These are phyloP conservation scores for Ctenochaetus hawaiiensis DNA, from an alignment of 2,797 vertebrate species.

Conservation along the genomic window DNA sequence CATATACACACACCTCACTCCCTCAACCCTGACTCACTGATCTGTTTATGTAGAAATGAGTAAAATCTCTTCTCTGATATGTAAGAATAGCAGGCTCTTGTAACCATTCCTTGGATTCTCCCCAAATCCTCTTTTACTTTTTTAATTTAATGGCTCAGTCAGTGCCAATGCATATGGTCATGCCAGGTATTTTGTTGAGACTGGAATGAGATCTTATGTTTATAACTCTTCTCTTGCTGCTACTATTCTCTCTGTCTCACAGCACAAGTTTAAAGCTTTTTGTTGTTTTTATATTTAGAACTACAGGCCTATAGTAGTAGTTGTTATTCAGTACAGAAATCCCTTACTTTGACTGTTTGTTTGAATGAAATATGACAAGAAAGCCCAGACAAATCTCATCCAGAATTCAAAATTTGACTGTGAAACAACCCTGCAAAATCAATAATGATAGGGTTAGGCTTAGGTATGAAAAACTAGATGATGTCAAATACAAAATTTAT, in stretches of 20 bases:
- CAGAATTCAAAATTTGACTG: not conserved
- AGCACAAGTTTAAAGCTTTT: conserved; percentile 27
- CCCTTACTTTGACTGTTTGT: conserved; percentile 4
- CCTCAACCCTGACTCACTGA: conserved; percentile 35
- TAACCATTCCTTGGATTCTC: conserved; percentile 59
- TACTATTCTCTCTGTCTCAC: conserved; percentile 23
- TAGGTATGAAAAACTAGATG: not conserved
- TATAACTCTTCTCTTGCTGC: conserved; percentile 61
- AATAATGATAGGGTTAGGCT: not conserved
- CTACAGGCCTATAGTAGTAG: conserved; percentile 17
- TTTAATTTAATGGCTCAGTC: conserved; percentile 62
- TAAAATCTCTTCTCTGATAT: conserved; percentile 65
- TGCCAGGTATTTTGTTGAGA: conserved; percentile 78
- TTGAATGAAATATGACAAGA: not conserved
- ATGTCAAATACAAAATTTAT: not conserved
- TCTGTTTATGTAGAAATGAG: conserved; percentile 75
- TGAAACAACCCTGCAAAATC: not conserved
- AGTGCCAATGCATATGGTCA: conserved; percentile 56
- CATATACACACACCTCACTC: conserved; percentile 12
- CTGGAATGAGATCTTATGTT: conserved; percentile 77
- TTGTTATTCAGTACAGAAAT: conserved; percentile 29
- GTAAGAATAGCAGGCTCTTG: conserved; percentile 53
- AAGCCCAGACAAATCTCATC: not conserved
- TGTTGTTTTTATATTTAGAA: conserved; percentile 34
- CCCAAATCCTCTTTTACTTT: conserved; percentile 48